Base-by-base conservation (phyloP, 2,797 vertebrate species). In the Pipistrellus kuhlii region DNA sequence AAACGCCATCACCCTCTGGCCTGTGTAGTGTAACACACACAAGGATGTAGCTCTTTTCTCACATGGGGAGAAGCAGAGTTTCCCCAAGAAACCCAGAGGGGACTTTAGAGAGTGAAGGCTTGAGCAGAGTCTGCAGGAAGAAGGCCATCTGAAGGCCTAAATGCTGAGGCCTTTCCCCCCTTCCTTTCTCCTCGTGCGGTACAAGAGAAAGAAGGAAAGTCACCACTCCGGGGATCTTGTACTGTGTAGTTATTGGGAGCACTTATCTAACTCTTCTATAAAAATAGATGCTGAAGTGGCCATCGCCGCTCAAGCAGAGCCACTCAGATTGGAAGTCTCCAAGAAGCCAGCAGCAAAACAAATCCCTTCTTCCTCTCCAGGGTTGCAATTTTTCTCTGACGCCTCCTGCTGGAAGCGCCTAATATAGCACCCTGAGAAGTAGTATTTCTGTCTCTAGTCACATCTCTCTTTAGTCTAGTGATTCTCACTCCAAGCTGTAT, bases 191-290 rank as follows among this genome's bases (percentile, higher is more conserved):
- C 59, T 41, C 38, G 10, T 27, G 46, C 32, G 3, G n/a, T 27
- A 17, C 21, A 86, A 51, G 27, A 82, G 44, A 87, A 82, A 69
- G 57, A 66, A 89, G 48, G 5, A 12, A 41, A 92, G 14, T 38
- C 30, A 38, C 44, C 44, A 21, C 59, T 76, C 25, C 8, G n/a
- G 51, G 41, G 18, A 17, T 53, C 41, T 64, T 69, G 23, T 75
- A 55, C 30, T 75, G 62, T 71, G 2, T 6, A 64, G 11, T 64
- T 17, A 30, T 15, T 76, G 8, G 35, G 15, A 51, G 32, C 82
- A 30, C 44, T 75, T 73, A 51, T 66, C 80, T 89, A 55, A 92
- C 15, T 88, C 5, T 82, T 85, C 48, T 90, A 20, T 62, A 75
- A 75, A 76, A 69, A 25, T 2, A 62, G 35, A 41, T 27, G 10